Evolutionary conservation across 2,113 vertebrate species (phyloP).

Genomic region (Cricetomys ansorgei): DNA sequence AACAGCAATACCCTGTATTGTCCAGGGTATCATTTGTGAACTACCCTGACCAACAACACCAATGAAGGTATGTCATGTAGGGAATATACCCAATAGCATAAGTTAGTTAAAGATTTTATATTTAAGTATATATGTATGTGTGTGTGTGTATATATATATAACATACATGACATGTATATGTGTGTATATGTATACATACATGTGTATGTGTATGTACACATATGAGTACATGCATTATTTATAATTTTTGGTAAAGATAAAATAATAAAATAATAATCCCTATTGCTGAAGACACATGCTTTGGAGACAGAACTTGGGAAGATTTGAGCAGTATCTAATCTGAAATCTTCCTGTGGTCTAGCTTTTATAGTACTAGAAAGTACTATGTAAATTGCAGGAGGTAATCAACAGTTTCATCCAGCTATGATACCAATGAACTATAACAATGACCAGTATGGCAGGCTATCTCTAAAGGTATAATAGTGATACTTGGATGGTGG

Average conservation of each 20-base stretch:
- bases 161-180: too few species aligned
- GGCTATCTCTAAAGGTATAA: not conserved
- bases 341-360: not conserved
- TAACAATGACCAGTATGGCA: not conserved
- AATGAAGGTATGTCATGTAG: not conserved
- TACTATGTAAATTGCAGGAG: not conserved
- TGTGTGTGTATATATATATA: not conserved
- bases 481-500: too few species aligned
- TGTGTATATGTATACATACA: not conserved
- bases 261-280: not conserved
- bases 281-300: not conserved
- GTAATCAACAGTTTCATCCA: not conserved
- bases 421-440: not conserved
- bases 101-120: not conserved
- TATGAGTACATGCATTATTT: not conserved
- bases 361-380: not conserved
- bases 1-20: not conserved
- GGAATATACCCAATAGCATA: not conserved
- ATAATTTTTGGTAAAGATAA: not conserved
- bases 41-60: not conserved
- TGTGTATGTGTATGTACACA: not conserved
- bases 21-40: not conserved
- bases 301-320: not conserved
- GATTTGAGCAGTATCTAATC: not conserved
- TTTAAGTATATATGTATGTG: not conserved